Percentiles rank a stretch among this genome's conserved stretches.
These are phyloP conservation scores for Heteromurus nitidus DNA, from an alignment of 2,888 invertebrate species.

Conservation along the genomic window DNA sequence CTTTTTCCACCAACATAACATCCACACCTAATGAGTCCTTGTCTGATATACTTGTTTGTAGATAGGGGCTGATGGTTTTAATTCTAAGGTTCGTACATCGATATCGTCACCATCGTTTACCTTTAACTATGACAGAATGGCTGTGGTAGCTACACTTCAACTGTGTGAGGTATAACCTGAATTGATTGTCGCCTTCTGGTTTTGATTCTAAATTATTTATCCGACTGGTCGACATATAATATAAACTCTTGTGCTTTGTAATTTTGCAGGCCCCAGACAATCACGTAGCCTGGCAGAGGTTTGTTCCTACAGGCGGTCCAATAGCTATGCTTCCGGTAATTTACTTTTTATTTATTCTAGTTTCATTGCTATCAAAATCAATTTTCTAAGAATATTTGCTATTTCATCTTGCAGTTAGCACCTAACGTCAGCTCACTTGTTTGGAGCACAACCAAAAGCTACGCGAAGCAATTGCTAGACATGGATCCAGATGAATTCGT, in stretches of 20 bases:
- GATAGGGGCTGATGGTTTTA: slow-evolving; percentile 96
- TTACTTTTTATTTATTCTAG: not conserved
- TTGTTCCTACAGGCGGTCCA: slow-evolving; percentile 89
- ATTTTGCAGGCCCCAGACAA: slow-evolving; percentile 82
- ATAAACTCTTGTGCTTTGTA: not conserved
- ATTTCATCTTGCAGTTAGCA: slow-evolving; percentile 79
- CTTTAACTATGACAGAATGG: slow-evolving; percentile 92
- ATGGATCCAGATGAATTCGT: slow-evolving; percentile 88
- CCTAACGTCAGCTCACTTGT: slow-evolving; percentile 90
- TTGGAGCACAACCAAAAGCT: slow-evolving; percentile 88
- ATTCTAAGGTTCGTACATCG: slow-evolving; percentile 88
- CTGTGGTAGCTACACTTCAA: slow-evolving; percentile 92
- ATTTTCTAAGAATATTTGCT: not conserved
- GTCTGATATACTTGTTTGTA: slow-evolving; percentile 75
- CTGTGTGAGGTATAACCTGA: slow-evolving; percentile 82
- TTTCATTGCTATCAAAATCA: too few species aligned
- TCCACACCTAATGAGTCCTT: too few species aligned
- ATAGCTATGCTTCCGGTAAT: slow-evolving; percentile 90
- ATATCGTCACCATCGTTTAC: slow-evolving; percentile 88
- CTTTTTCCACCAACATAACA: too few species aligned
- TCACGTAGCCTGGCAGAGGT: slow-evolving; percentile 96
- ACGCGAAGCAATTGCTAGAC: slow-evolving; percentile 84
- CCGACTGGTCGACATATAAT: not conserved
- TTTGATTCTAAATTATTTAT: not conserved
- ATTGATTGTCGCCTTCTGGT: not conserved